Percentiles rank a stretch among this genome's conserved stretches.
These are phyloP conservation scores for Parasteatoda lunata DNA, from an alignment of 2,888 invertebrate genomes.

Conservation along the genomic window DNA sequence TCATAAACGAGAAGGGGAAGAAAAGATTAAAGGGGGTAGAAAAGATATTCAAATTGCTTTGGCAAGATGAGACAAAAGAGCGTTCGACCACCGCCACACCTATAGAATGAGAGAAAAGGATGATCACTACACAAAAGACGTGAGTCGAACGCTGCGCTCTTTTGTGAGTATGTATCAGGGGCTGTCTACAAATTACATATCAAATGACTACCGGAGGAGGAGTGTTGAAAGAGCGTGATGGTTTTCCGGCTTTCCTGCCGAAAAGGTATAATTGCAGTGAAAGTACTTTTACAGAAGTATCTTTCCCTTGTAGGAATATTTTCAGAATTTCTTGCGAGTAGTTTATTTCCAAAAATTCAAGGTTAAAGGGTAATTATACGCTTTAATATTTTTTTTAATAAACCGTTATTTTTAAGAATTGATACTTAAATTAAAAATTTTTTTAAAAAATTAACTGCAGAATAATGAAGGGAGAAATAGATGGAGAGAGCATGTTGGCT, in stretches of 20 bases:
- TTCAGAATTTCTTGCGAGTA: too few species aligned
- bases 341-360: too few species aligned
- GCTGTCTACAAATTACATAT: not conserved
- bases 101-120: not conserved
- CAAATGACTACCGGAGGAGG: not conserved
- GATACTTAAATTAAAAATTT: too few species aligned
- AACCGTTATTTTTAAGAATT: too few species aligned
- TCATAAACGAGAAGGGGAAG: not conserved
- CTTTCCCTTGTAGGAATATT: not conserved
- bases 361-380: too few species aligned
- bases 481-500: too few species aligned
- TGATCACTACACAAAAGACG: conserved; percentile 5
- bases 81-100: conserved; percentile 21
- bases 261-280: not conserved
- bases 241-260: not conserved
- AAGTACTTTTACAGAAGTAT: not conserved
- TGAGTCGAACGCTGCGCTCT: not conserved
- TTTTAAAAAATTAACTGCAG: too few species aligned
- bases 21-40: conserved; percentile 7
- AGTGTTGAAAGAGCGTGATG: not conserved
- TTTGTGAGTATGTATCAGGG: not conserved
- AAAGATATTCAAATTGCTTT: conserved; percentile 26
- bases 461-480: too few species aligned
- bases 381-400: too few species aligned
- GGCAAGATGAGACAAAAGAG: conserved; percentile 37